phyloP scores from a whole-genome alignment of 2,888 invertebrate genomes.

The Ophonus ardosiacus region DNA sequence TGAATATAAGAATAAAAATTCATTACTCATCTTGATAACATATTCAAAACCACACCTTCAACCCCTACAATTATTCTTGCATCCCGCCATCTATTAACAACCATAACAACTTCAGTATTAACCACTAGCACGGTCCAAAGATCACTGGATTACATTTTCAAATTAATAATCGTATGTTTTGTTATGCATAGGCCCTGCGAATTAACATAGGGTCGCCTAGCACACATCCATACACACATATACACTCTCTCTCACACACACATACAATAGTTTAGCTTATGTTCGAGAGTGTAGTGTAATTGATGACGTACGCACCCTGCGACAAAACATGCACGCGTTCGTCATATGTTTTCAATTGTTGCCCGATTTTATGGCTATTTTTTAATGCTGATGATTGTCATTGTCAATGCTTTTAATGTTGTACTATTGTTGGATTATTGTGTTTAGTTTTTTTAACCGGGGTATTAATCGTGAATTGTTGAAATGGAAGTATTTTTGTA shows the following conservation, averaged over 20 bases:
- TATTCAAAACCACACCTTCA: constrained; percentile 10
- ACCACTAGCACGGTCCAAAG: constrained; percentile 31
- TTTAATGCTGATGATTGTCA: constrained; percentile 55
- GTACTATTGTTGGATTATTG: constrained; percentile 21
- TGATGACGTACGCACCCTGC: constrained; percentile 57
- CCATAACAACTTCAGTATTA: constrained; percentile 29
- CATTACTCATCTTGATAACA: neutral
- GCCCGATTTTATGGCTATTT: constrained; percentile 63
- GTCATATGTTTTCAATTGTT: constrained; percentile 62
- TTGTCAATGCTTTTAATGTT: constrained; percentile 29
- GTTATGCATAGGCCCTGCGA: constrained; percentile 21
- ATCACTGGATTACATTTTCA: constrained; percentile 47
- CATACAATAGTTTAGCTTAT: neutral
- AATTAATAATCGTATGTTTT: constrained; percentile 45
- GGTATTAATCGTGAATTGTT: constrained; percentile 18
- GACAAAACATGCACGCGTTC: constrained; percentile 58
- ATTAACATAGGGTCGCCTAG: constrained; percentile 23
- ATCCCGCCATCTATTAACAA: constrained; percentile 44
- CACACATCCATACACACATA: neutral
- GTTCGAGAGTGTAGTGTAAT: constrained; percentile 58
- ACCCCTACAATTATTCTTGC: constrained; percentile 1
- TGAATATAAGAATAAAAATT: neutral
- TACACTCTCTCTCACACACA: neutral
- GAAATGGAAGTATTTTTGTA: constrained; percentile 18
- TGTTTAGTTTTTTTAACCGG: constrained; percentile 10